Evolutionary conservation across 2,888 invertebrate species (phyloP).

Genomic region (Operophtera brumata): DNA sequence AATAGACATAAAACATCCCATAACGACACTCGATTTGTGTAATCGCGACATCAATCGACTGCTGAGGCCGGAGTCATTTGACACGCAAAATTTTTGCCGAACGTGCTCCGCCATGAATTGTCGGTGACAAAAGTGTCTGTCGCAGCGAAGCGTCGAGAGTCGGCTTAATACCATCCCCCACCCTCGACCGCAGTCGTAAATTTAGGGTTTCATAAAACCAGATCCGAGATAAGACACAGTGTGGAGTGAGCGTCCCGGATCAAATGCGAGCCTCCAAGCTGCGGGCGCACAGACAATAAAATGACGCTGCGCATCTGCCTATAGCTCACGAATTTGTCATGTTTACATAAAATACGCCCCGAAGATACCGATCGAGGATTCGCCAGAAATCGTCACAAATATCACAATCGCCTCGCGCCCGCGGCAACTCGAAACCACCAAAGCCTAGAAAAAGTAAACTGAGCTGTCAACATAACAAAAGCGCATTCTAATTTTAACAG

Average conservation of each 20-base stretch:
- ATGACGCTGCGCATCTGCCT: slow-evolving; percentile 78
- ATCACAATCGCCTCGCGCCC: slow-evolving; percentile 57
- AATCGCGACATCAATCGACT: slow-evolving; percentile 62
- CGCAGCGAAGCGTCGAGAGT: slow-evolving; percentile 68
- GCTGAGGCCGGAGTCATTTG: slow-evolving; percentile 61
- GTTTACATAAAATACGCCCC: slow-evolving; percentile 77
- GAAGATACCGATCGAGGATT: slow-evolving; percentile 72
- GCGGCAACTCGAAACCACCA: slow-evolving; percentile 62
- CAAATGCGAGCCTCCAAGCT: slow-evolving; percentile 72
- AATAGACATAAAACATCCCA: slow-evolving; percentile 49
- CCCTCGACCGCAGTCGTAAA: slow-evolving; percentile 79
- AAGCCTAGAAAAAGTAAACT: slow-evolving; percentile 55
- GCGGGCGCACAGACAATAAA: slow-evolving; percentile 70
- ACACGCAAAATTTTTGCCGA: slow-evolving; percentile 73
- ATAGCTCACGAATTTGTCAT: slow-evolving; percentile 71
- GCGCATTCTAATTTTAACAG: slow-evolving; percentile 79
- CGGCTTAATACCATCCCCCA: slow-evolving; percentile 73
- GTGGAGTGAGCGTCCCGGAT: slow-evolving; percentile 76
- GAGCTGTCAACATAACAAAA: slow-evolving; percentile 76
- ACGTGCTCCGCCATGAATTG: slow-evolving; percentile 76
- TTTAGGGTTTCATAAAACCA: slow-evolving; percentile 82
- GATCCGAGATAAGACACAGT: slow-evolving; percentile 80
- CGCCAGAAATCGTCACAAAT: slow-evolving; percentile 60
- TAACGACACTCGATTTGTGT: slow-evolving; percentile 52
- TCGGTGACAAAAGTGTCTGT: slow-evolving; percentile 76